A percentile compares a stretch with the other conserved stretches of the same genome.
phyloP scores from a whole-genome alignment of 2,113 vertebrate species.

The Todiramphus chloris region DNA sequence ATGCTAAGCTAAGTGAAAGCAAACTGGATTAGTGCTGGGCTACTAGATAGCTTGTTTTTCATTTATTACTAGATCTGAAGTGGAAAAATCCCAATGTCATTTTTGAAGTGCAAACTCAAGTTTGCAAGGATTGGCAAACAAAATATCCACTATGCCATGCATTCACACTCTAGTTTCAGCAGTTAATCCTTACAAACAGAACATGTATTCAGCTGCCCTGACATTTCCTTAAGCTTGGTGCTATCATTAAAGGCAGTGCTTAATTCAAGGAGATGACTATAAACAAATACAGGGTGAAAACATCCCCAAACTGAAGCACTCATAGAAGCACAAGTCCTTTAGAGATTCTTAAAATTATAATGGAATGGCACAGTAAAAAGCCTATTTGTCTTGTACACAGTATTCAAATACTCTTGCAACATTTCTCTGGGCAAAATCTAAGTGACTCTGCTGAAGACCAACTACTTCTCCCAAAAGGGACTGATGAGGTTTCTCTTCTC shows the following conservation, averaged over 20 bases:
- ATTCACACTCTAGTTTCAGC: not conserved
- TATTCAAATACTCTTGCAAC: not conserved
- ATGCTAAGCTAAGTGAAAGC: not conserved
- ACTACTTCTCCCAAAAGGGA: not conserved
- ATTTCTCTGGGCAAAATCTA: not conserved
- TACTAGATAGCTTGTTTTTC: not conserved
- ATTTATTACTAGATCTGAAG: not conserved
- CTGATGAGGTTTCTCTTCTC: not conserved
- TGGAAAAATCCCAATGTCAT: not conserved
- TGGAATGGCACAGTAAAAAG: not conserved
- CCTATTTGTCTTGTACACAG: not conserved
- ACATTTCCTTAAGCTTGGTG: not conserved
- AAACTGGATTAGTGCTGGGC: not conserved
- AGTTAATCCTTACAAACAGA: not conserved
- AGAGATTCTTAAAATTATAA: not conserved
- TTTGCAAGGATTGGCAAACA: not conserved
- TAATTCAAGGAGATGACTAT: not conserved
- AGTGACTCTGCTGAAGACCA: not conserved
- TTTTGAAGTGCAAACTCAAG: not conserved
- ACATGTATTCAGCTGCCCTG: rapidly evolving
- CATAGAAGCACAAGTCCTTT: not conserved
- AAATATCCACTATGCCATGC: not conserved
- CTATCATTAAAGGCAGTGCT: not conserved
- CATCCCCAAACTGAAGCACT: not conserved
- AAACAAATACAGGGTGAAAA: not conserved